A percentile compares a stretch with the other conserved stretches of the same genome.
Evolutionary conservation across 2,113 vertebrate species (phyloP).

Genomic region (Phaethon lepturus): DNA sequence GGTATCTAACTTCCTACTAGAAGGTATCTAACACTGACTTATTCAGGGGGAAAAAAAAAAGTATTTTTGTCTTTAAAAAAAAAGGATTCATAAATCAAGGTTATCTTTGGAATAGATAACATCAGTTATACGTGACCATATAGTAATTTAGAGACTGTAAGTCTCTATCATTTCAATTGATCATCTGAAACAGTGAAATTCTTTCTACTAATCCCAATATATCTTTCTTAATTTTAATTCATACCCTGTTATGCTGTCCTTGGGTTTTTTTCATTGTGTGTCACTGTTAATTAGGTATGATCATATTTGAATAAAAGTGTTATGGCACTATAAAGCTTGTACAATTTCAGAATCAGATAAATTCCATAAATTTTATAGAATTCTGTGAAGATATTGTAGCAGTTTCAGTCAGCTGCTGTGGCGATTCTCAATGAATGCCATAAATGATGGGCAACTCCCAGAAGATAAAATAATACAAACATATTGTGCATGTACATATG

Average conservation of each 20-base stretch:
- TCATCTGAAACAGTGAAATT: background rate
- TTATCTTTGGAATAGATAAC: background rate
- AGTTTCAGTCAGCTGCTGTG: background rate
- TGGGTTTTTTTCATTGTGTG: background rate
- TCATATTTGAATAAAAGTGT: background rate
- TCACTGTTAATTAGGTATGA: background rate
- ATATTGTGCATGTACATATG: rapidly evolving
- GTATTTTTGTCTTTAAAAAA: background rate
- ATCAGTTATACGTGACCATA: background rate
- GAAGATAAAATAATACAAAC: background rate
- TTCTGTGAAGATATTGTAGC: background rate
- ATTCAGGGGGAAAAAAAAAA: background rate
- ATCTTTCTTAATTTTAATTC: background rate
- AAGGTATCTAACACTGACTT: slow-evolving; percentile 2
- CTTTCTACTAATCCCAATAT: background rate
- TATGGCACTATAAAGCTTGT: background rate
- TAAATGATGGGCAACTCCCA: background rate
- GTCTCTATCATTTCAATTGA: background rate
- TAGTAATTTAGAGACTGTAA: background rate
- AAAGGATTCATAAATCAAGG: background rate
- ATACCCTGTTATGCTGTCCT: background rate
- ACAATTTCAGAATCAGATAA: background rate
- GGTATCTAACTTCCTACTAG: too few species aligned
- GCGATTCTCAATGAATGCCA: background rate
- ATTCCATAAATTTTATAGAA: background rate